These are phyloP conservation scores for Bradypodion pumilum DNA, from an alignment of 2,797 vertebrate species.

Conservation along the genomic window DNA sequence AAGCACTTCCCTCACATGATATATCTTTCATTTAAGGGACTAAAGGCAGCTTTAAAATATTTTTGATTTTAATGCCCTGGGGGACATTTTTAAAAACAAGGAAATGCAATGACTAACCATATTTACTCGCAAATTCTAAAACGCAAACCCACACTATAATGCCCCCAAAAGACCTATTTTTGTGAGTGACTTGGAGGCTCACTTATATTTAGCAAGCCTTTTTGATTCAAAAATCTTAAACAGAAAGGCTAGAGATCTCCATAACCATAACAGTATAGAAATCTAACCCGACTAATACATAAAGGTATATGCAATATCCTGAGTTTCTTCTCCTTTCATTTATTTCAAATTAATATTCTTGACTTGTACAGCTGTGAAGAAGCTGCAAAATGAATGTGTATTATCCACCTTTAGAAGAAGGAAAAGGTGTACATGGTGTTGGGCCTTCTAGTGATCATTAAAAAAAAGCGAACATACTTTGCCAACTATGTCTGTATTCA, in stretches of 20 bases:
- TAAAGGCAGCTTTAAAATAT: neutral
- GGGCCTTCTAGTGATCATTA: neutral
- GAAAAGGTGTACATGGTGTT: neutral
- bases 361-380: neutral
- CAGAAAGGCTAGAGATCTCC: neutral
- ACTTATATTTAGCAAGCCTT: slow-evolving; percentile 2
- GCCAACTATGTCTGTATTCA: neutral
- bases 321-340: slow-evolving; percentile 1
- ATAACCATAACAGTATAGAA: neutral
- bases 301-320: neutral
- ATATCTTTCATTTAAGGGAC: neutral
- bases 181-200: neutral
- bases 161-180: slow-evolving; percentile 13
- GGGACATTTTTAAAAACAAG: too few relatives aligned
- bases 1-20: neutral
- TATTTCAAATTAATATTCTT: slow-evolving; percentile 10
- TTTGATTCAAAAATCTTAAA: slow-evolving; percentile 11
- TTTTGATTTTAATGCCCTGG: neutral
- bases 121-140: neutral
- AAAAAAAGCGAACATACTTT: neutral
- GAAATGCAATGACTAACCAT: neutral
- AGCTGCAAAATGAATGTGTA: neutral
- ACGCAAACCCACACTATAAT: neutral
- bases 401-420: slow-evolving; percentile 8
- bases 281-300: neutral